These are phyloP conservation scores for Lerema accius DNA, from an alignment of 1,140 invertebrate genomes.

Conservation along the genomic window DNA sequence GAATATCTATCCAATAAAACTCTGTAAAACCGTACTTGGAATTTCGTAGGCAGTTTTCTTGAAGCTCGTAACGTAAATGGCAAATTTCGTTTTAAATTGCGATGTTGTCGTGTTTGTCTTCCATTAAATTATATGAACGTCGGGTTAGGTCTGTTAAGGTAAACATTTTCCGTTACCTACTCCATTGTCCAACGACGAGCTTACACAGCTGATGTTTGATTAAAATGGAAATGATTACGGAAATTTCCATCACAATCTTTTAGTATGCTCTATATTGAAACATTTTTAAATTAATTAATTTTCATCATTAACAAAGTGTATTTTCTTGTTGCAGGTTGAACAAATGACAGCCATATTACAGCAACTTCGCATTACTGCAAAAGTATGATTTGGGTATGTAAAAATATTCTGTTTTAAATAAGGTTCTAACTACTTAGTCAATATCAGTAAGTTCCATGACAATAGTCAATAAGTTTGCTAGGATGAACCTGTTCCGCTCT, in stretches of 20 bases:
- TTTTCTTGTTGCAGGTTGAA: conserved; percentile 61
- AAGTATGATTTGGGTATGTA: conserved; percentile 72
- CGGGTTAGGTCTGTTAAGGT: conserved; percentile 56
- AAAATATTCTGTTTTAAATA: not conserved
- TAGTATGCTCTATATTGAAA: conserved; percentile 16
- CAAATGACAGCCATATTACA: conserved; percentile 51
- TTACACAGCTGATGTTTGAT: conserved; percentile 44
- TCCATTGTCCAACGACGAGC: conserved; percentile 48
- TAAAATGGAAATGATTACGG: conserved; percentile 35
- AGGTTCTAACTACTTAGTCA: too few species aligned
- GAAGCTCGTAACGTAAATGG: conserved; percentile 40
- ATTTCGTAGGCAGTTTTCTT: conserved; percentile 30
- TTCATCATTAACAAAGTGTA: not conserved
- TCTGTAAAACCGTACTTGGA: conserved; percentile 28
- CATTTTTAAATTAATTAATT: conserved; percentile 19
- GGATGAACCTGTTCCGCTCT: too few species aligned
- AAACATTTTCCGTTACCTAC: conserved; percentile 61
- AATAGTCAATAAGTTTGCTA: too few species aligned
- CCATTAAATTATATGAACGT: conserved; percentile 66
- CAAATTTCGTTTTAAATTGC: conserved; percentile 59
- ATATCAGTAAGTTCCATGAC: too few species aligned
- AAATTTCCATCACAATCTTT: conserved; percentile 17
- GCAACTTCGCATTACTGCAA: conserved; percentile 38
- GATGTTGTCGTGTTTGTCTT: conserved; percentile 64
- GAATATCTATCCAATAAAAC: conserved; percentile 28